Evolutionary conservation across 2,888 invertebrate species (phyloP).

Genomic region (Uropetala carovei): DNA sequence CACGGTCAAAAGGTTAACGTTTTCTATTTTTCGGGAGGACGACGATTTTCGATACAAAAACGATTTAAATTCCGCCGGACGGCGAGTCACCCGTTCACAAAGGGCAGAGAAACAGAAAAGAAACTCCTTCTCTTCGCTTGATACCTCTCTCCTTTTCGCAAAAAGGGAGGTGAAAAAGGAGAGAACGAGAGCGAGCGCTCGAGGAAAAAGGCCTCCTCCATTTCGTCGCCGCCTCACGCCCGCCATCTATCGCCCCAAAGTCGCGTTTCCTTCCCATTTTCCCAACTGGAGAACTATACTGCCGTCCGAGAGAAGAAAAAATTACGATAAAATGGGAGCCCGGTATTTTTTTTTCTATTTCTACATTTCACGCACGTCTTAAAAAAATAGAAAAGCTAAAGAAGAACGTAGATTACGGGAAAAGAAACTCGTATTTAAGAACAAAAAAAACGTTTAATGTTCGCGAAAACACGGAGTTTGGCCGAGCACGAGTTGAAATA

Average conservation of each 20-base stretch:
- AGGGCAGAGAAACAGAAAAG: not conserved
- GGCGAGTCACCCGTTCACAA: not conserved
- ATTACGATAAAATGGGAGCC: no score
- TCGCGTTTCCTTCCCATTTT: no score
- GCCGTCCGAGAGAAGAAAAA: no score
- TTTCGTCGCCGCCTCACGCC: not conserved
- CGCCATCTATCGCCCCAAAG: not conserved
- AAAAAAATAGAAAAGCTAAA: no score
- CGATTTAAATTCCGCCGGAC: constrained; percentile 22
- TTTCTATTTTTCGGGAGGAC: not conserved
- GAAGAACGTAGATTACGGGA: no score
- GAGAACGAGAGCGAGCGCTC: not conserved
- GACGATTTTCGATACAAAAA: not conserved
- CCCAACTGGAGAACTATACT: no score
- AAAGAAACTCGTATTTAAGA: no score
- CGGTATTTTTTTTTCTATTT: no score
- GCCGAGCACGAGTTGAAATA: no score
- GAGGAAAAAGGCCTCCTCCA: not conserved
- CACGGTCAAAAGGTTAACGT: not conserved
- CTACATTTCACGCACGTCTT: no score
- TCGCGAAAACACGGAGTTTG: no score
- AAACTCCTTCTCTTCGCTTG: not conserved
- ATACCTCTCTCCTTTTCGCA: not conserved
- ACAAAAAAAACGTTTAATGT: no score
- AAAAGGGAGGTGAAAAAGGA: not conserved